Percentiles rank a stretch among this genome's conserved stretches.
Evolutionary conservation across 2,888 invertebrate genomes (phyloP).

Genomic region (Schizotus pectinicornis): DNA sequence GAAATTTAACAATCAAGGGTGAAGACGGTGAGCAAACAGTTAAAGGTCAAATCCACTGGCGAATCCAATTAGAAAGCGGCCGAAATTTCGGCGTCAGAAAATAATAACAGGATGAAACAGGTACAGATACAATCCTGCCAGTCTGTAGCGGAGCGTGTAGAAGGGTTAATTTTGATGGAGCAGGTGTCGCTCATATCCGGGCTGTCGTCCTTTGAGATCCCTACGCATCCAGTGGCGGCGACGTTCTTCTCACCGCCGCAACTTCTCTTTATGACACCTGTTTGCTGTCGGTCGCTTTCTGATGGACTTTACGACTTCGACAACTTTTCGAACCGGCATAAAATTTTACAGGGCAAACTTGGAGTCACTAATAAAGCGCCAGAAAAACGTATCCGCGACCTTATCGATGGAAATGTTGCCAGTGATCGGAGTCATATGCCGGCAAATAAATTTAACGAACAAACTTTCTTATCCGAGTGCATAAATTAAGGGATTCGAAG

Average conservation of each 20-base stretch:
- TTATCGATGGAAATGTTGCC: slow-evolving; percentile 18
- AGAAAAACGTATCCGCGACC: slow-evolving; percentile 12
- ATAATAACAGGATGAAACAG: too few species aligned
- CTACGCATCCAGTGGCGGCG: background rate
- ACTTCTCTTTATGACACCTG: slow-evolving; percentile 39
- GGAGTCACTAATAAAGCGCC: slow-evolving; percentile 34
- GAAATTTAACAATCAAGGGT: too few species aligned
- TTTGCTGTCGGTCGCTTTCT: slow-evolving; percentile 35
- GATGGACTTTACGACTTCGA: slow-evolving; percentile 37
- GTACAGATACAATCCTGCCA: too few species aligned
- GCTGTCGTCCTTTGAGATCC: background rate
- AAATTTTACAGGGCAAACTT: slow-evolving; percentile 39
- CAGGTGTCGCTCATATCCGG: slow-evolving; percentile 5
- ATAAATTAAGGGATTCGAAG: slow-evolving; percentile 23
- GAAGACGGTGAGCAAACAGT: too few species aligned
- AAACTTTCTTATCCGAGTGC: slow-evolving; percentile 25
- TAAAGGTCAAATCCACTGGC: too few species aligned
- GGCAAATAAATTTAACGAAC: slow-evolving; percentile 25
- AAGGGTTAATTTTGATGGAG: background rate
- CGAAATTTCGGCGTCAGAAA: too few species aligned
- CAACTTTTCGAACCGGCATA: slow-evolving; percentile 41
- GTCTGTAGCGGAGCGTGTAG: too few species aligned
- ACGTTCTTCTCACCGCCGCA: slow-evolving; percentile 1
- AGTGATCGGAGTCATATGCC: slow-evolving; percentile 23
- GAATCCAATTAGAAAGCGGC: too few species aligned